Conservation (phyloP, 2,113 vertebrate genomes). For the Phrynosoma blainvillii region DNA sequence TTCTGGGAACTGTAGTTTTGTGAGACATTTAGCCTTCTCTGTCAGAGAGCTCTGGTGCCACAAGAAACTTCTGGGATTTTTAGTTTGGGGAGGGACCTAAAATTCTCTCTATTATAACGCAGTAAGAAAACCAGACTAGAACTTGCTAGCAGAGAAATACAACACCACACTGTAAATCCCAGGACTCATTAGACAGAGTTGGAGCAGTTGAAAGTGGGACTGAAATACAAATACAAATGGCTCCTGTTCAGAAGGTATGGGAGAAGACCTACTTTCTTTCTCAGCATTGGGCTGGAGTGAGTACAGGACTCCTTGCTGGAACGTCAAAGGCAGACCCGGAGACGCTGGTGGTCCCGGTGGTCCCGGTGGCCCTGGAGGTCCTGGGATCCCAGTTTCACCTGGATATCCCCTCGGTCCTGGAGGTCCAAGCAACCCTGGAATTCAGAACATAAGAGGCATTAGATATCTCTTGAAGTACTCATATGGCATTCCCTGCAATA, state of each 20-base stretch:
- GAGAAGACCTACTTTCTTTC: slow-evolving; percentile 78
- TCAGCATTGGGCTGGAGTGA: slow-evolving; percentile 76
- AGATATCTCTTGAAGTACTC: background rate
- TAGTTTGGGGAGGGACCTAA: too few species aligned
- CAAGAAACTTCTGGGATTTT: too few species aligned
- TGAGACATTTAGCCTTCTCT: too few species aligned
- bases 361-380: slow-evolving; percentile 84
- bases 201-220: too few species aligned
- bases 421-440: slow-evolving; percentile 78
- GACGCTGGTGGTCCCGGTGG: slow-evolving; percentile 83
- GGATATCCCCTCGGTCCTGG: slow-evolving; percentile 82
- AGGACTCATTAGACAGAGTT: too few species aligned
- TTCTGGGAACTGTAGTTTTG: too few species aligned
- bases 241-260: background rate
- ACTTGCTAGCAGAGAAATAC: too few species aligned
- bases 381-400: slow-evolving; percentile 83
- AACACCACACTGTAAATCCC: too few species aligned
- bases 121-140: too few species aligned
- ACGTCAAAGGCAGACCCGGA: slow-evolving; percentile 62
- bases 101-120: too few species aligned
- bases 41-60: too few species aligned
- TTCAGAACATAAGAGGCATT: slow-evolving; percentile 32
- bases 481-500: too few species aligned
- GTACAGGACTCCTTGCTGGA: slow-evolving; percentile 85
- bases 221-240: background rate